phyloP scores from a whole-genome alignment of 92 coral and sea anemone genomes.

The Porites evermanni region DNA sequence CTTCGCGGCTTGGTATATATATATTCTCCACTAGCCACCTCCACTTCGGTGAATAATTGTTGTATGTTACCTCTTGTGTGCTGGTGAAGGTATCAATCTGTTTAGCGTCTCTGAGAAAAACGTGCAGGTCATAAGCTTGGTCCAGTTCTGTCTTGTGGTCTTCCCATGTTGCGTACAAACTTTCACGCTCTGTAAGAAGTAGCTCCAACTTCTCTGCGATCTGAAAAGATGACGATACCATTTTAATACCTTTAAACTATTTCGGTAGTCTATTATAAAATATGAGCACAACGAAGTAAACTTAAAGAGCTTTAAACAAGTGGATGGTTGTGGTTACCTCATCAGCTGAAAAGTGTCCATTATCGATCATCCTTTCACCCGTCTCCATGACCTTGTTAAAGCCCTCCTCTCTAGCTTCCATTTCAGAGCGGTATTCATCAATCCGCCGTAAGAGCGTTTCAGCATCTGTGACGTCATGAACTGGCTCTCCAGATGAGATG shows the following conservation, averaged over 20 bases:
- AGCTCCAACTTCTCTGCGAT: conserved; percentile 92
- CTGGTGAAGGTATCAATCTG: conserved; percentile 91
- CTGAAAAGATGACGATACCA: conserved; percentile 21
- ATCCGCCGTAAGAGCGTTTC: conserved; percentile 83
- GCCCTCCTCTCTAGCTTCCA: conserved; percentile 93
- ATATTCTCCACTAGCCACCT: no score
- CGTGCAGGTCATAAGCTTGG: conserved; percentile 86
- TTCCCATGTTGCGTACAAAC: conserved; percentile 92
- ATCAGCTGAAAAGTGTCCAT: conserved; percentile 89
- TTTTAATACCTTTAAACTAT: no score
- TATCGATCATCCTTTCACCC: conserved; percentile 93
- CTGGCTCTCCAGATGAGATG: conserved; percentile 89
- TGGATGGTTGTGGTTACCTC: conserved; percentile 55
- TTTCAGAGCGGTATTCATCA: conserved; percentile 87
- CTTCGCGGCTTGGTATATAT: neutral
- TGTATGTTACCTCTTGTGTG: conserved; percentile 82
- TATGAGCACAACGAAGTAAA: no score
- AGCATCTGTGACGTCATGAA: conserved; percentile 88
- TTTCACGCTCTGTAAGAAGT: conserved; percentile 88
- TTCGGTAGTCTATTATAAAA: no score
- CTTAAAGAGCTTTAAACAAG: neutral
- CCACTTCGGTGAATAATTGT: no score
- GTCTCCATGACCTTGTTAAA: conserved; percentile 80
- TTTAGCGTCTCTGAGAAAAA: conserved; percentile 93
- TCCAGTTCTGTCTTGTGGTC: conserved; percentile 87